Base-by-base conservation (phyloP, 1,140 invertebrate species). In the Trialeurodes vaporariorum region DNA sequence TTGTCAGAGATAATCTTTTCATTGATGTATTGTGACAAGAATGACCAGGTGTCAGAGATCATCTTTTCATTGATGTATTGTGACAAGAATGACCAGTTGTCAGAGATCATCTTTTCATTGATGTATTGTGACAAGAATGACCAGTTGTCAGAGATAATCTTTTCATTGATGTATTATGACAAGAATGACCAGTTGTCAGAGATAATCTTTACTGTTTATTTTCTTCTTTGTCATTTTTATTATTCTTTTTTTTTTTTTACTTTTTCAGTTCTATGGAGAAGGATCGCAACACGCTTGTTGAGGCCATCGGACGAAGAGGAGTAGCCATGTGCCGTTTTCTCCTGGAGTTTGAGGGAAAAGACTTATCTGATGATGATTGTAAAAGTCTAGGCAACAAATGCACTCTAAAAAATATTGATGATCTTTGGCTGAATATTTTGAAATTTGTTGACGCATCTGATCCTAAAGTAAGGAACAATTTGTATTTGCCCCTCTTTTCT, bases 371-470 rank as follows among this genome's bases (percentile, higher is more conserved):
- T 23, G 61, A 25, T 59, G 64, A 59, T 68, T 68, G 27, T 0
- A 61, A 73, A 22, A 25, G 68, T 25, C 25, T 65, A 22, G 65
- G 69, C 27, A 61, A 64, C 22, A 11, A 49, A 59, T 59, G 68
- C 25, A 40, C 61, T 40, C 27, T 84, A 27, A 82, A 84, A 34
- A 80, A 84, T 49, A 83, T 93, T 27, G 81, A 84, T 64, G 79
- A 82, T 60, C 81, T 88, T 25, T 86, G 87, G 79, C 78, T 79
- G 61, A 87, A 91, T 72, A 78, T 93, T 49, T 83, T 87, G 61
- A 90, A 91, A 77, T 93, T 89, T 77, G 81, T 84, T 34, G 93
- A 95, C 77, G 78, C 86, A 22, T 85, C 79, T 60, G 93, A 96
- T 78, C 75, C 78, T 22, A 93, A 93, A 82, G 89, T 90, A 79